Base-by-base conservation (phyloP, 2,888 invertebrate species). In the Nymphalis urticae region DNA sequence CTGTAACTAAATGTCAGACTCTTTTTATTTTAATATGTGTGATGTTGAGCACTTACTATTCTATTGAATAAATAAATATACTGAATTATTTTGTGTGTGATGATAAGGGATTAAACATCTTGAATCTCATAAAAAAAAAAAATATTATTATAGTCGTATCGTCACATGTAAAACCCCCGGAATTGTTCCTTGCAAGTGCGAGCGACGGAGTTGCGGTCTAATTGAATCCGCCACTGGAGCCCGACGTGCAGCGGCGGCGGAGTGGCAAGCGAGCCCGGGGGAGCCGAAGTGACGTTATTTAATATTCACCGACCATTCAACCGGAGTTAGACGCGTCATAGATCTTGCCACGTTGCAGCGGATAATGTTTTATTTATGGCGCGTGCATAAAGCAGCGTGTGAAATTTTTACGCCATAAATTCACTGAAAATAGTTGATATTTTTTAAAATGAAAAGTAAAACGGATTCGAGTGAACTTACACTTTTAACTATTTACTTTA, bases 241-340 rank as follows among this genome's bases (percentile, higher is more conserved):
- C 24, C 24, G 53, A 53, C 24, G 53, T 24, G 53, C 53, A 10
- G 24, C 53, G 24, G 24, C 53, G 24, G 24, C 53, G 24, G 24
- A 53, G 53, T 24, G 53, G 53, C n/a, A 36, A 56, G 48, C n/a
- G 50, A 48, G 48, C 64, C 47, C 64, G 16, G 54, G 47, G 54
- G 47, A 48, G 47, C 56, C 54, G 17, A 9, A 53, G 36, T 27
- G 48, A 62, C 51, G 65, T 50, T 59, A 59, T 60, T 50, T 65
- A 59, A 48, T 65, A 65, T 50, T 59, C 59, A 32, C 51, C 59
- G 21, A 27, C 59, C 59, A 59, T 50, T 65, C 65, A 56, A 56
- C 36, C 58, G 19, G 36, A 58, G 58, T 58, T 32, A 58, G 58
- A 27, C 27, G 32, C 32, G 51, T 51, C 51, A 51, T 51, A 51